Base-by-base conservation (phyloP, 2,113 vertebrate species). In the Arvicanthis niloticus region DNA sequence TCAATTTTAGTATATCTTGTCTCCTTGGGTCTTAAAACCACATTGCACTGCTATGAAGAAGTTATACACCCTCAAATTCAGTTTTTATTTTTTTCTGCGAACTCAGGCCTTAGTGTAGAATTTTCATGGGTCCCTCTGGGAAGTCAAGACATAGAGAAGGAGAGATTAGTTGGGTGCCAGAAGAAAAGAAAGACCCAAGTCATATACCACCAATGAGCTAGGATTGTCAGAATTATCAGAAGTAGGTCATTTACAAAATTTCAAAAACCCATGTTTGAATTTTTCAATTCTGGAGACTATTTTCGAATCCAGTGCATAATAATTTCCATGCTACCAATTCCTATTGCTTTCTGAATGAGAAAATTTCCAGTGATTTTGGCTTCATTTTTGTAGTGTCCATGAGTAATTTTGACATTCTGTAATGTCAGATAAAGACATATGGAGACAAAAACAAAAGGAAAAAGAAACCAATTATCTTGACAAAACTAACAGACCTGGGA, bases 131-230 rank as follows among this genome's bases (percentile, higher is more conserved):
- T 86, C 34, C 37, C 21, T 88, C 29, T 89, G 37, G 11, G 29
- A 97, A 94, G 81, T 37, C 10, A 93, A 89, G 40, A 37, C 40
- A 45, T 9, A 34, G 12, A 81, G n/a, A 94, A 91, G 45, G 89
- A 93, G 9, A 9, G 2, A 91, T 91, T 29, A 70, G 24, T 51
- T 70, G n/a, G 5, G 51, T 86, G 58, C 29, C 51, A 51, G 89
- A 31, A 62, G 82, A 88, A 85, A 84, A 87, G 26, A 48, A 88
- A 89, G 53, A 21, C 15, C 1, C 15, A 84, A 42, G 26, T 24
- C 26, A 62, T 17, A 42, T 40, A 84, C 81, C 40, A 31, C 24
- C 24, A 17, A 62, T 7, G 17, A 62, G 42, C 40, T 26, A 84
- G 37, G 42, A 42, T 84, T 84, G 13, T 19, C 53, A 81, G 51